Conservation (phyloP, 2,113 vertebrate genomes). For the Alligator sinensis region DNA sequence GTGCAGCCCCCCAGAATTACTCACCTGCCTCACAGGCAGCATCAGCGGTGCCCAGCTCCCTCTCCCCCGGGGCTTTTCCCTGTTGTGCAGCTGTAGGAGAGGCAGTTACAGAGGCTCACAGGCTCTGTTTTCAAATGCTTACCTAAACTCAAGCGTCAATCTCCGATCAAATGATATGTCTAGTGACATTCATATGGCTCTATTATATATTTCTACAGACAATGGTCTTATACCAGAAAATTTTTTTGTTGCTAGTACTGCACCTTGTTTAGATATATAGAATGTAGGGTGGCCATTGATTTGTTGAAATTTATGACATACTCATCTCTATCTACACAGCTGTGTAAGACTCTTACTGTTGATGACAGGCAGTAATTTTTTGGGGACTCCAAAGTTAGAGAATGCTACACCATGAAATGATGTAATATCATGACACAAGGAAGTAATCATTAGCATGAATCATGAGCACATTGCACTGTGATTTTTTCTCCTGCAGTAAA, state of each 20-base stretch:
- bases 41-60: too few species aligned
- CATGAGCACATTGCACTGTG: neutral
- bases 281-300: too few species aligned
- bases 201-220: neutral
- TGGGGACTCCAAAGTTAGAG: neutral
- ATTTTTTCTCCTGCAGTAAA: neutral
- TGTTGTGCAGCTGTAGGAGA: too few species aligned
- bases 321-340: neutral
- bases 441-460: neutral
- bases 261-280: too few species aligned
- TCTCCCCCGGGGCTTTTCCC: too few species aligned
- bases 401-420: conserved; percentile 1
- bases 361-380: conserved; percentile 15
- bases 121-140: neutral
- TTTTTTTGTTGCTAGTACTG: neutral
- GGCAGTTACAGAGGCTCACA: too few species aligned
- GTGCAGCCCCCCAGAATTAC: too few species aligned
- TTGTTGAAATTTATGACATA: neutral
- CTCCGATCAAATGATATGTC: neutral
- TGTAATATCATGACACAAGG: neutral
- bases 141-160: neutral
- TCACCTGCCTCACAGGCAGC: too few species aligned
- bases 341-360: neutral
- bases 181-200: neutral
- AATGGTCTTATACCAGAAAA: conserved; percentile 2